phyloP scores from a whole-genome alignment of 2,797 vertebrate species.

The Rhynchotus rufescens region DNA sequence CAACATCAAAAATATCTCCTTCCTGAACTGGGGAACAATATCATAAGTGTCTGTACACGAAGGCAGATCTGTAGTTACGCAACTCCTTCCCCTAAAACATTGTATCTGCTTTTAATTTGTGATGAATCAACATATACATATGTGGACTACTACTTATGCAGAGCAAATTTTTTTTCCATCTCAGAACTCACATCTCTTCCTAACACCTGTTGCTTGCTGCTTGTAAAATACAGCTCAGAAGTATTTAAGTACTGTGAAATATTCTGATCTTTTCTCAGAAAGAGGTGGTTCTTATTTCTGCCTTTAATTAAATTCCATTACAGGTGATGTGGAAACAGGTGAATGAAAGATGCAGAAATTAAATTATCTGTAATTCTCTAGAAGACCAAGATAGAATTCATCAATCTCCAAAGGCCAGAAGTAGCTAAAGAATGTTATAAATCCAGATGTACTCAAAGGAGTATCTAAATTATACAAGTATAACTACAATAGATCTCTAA shows the following conservation, averaged over 20 bases:
- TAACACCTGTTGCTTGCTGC: conserved; percentile 56
- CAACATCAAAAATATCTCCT: conserved; percentile 28
- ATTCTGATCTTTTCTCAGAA: conserved; percentile 2
- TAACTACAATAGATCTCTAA: background rate
- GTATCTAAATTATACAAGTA: background rate
- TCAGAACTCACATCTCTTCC: conserved; percentile 39
- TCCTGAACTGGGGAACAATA: conserved; percentile 33
- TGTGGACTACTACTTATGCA: conserved; percentile 17
- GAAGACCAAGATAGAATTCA: background rate
- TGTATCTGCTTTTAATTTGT: conserved; percentile 69
- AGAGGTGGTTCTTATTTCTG: background rate
- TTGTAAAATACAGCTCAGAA: conserved; percentile 33
- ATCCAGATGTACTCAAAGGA: background rate
- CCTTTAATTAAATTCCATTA: background rate
- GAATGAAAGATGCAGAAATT: background rate
- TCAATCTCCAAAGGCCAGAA: background rate
- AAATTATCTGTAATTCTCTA: background rate
- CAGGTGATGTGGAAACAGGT: background rate
- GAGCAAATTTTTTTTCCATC: conserved; percentile 8
- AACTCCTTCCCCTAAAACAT: background rate
- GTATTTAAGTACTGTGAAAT: background rate
- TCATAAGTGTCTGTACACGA: conserved; percentile 2
- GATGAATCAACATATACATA: conserved; percentile 31
- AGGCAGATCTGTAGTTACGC: background rate
- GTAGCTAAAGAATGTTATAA: background rate